phyloP scores from a whole-genome alignment of 2,113 vertebrate genomes.

The Scomber colias region DNA sequence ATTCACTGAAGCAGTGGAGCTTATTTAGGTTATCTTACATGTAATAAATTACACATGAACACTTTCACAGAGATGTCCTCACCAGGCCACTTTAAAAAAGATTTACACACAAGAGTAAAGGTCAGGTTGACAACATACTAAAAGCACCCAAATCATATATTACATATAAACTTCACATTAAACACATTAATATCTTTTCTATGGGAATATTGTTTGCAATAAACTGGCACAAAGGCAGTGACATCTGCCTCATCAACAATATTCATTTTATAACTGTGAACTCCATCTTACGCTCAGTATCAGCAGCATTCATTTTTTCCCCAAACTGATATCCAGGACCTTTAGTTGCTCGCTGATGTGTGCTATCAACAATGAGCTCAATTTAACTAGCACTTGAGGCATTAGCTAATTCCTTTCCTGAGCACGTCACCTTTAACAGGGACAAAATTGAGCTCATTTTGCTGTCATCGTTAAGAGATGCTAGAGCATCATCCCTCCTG shows the following conservation, averaged over 20 bases:
- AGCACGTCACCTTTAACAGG: not conserved
- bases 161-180: conserved; percentile 1
- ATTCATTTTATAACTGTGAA: not conserved
- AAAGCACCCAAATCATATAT: not conserved
- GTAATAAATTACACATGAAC: conserved; percentile 19
- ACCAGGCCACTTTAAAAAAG: not conserved
- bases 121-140: not conserved
- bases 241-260: not conserved
- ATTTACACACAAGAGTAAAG: conserved; percentile 1
- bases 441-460: not conserved
- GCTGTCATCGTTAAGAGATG: conserved; percentile 32
- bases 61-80: conserved; percentile 8
- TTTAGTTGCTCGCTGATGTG: not conserved
- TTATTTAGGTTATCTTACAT: conserved; percentile 21
- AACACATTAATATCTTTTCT: conserved; percentile 1
- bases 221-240: not conserved
- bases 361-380: not conserved
- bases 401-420: conserved; percentile 18
- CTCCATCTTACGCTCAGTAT: not conserved
- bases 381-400: not conserved
- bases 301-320: not conserved
- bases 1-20: not conserved
- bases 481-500: not conserved
- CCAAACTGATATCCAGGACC: not conserved
- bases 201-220: not conserved